Percentiles rank a stretch among this genome's conserved stretches.
phyloP scores from a whole-genome alignment of 2,888 invertebrate species.

The Acronicta leporina region DNA sequence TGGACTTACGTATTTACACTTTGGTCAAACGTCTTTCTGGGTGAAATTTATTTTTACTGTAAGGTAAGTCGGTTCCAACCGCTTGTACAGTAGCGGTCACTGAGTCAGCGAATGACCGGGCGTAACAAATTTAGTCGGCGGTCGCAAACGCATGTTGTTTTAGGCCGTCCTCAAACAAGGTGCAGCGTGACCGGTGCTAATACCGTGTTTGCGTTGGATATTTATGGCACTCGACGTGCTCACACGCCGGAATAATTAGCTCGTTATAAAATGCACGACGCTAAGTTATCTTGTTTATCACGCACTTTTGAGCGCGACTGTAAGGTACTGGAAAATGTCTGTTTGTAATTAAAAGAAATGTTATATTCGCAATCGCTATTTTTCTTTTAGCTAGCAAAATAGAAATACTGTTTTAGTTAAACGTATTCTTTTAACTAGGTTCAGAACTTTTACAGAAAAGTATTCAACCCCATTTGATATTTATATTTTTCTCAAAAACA shows the following conservation, averaged over 20 bases:
- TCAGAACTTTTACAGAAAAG: too few relatives aligned
- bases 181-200: conserved; percentile 87
- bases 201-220: conserved; percentile 84
- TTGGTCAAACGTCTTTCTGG: too few relatives aligned
- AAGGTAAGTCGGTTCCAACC: conserved; percentile 47
- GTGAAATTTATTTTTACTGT: not conserved
- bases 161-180: conserved; percentile 85
- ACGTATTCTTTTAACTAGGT: too few relatives aligned
- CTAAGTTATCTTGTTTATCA: conserved; percentile 64
- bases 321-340: conserved; percentile 28
- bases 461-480: too few relatives aligned
- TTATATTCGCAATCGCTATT: not conserved
- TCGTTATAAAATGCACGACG: conserved; percentile 82
- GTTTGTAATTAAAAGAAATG: conserved; percentile 3
- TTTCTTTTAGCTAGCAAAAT: not conserved
- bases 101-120: conserved; percentile 85
- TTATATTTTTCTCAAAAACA: too few relatives aligned
- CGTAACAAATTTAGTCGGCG: conserved; percentile 83
- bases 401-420: too few relatives aligned
- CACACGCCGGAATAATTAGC: conserved; percentile 85
- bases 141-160: conserved; percentile 88
- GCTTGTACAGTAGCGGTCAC: conserved; percentile 68
- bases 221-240: conserved; percentile 82
- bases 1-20: too few relatives aligned
- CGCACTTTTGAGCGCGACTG: conserved; percentile 44